Percentiles rank a stretch among this genome's conserved stretches.
phyloP scores from a whole-genome alignment of 2,888 invertebrate species.

The Cantharis rufa region DNA sequence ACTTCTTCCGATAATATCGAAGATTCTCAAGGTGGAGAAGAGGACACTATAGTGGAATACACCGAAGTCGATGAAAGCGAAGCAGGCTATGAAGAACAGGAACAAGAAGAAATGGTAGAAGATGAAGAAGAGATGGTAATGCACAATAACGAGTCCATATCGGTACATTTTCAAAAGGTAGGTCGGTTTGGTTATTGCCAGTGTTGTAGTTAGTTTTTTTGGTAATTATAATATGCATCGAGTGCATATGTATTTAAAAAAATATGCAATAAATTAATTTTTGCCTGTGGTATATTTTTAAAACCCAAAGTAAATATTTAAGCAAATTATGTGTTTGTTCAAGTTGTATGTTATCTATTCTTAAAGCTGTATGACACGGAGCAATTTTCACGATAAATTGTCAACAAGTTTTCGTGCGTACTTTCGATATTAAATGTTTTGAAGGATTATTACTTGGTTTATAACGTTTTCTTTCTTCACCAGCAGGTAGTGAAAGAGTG shows the following conservation, averaged over 20 bases:
- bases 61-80: slow-evolving; percentile 8
- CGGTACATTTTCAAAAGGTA: slow-evolving; percentile 42
- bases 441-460: too few species aligned
- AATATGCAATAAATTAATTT: background rate
- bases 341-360: too few species aligned
- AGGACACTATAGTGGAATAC: slow-evolving; percentile 24
- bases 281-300: background rate
- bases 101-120: slow-evolving; percentile 44
- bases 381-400: too few species aligned
- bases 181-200: slow-evolving; percentile 27
- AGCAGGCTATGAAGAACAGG: slow-evolving; percentile 39
- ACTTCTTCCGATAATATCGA: background rate
- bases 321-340: background rate
- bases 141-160: slow-evolving; percentile 28
- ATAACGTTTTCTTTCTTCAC: too few species aligned
- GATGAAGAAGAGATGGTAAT: slow-evolving; percentile 39
- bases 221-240: background rate
- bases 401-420: too few species aligned
- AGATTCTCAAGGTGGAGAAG: slow-evolving; percentile 30
- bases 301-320: background rate
- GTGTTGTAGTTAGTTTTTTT: slow-evolving; percentile 21
- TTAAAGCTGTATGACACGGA: too few species aligned
- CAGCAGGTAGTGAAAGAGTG: too few species aligned
- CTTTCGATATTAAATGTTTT: too few species aligned
- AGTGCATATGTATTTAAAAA: background rate